Evolutionary conservation across 1,140 invertebrate genomes (phyloP).

Genomic region (Eulimnadia texana): DNA sequence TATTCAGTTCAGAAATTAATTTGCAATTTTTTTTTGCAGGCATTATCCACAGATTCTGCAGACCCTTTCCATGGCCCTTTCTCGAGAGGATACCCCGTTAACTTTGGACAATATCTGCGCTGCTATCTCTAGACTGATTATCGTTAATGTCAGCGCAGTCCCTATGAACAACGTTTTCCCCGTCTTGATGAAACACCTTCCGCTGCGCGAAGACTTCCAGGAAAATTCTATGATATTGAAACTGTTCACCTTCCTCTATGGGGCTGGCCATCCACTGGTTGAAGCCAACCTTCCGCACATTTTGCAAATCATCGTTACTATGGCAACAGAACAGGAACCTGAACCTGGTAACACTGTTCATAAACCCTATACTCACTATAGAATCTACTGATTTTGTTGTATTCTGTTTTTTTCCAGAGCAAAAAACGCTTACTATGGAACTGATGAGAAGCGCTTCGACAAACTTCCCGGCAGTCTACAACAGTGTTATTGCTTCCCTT

Average conservation of each 20-base stretch:
- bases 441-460: background rate
- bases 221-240: conserved; percentile 55
- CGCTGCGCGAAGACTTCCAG: conserved; percentile 54
- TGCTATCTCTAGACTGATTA: conserved; percentile 54
- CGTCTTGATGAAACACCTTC: conserved; percentile 50
- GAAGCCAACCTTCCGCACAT: conserved; percentile 36
- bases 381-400: no score
- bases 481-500: background rate
- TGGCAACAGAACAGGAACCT: conserved; percentile 7
- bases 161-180: conserved; percentile 57
- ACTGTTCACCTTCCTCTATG: conserved; percentile 45
- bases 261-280: conserved; percentile 37
- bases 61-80: conserved; percentile 43
- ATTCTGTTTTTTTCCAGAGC: background rate
- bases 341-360: conserved; percentile 11
- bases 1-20: background rate
- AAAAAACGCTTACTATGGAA: background rate
- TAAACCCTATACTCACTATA: background rate
- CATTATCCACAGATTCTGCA: conserved; percentile 47
- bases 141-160: conserved; percentile 42
- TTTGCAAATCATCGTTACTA: conserved; percentile 33
- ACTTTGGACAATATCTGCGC: conserved; percentile 63
- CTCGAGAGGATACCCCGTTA: conserved; percentile 41
- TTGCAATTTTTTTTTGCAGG: conserved; percentile 27
- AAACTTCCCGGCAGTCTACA: conserved; percentile 3